Base-by-base conservation (phyloP, 1,140 invertebrate species). In the Tribolium castaneum region DNA sequence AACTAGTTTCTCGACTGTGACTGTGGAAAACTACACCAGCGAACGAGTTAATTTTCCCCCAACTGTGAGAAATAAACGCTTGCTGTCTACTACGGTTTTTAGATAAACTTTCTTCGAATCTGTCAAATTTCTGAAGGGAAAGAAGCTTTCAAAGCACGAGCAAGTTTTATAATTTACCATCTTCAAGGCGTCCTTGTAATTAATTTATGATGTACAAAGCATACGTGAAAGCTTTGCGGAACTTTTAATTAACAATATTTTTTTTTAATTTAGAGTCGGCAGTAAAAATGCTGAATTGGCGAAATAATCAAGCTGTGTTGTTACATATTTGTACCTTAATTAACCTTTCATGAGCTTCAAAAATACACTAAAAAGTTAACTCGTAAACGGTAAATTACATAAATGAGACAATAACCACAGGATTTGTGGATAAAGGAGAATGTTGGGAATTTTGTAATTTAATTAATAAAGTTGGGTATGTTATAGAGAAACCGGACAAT, bases 151-250 rank as follows among this genome's bases (percentile, higher is more conserved):
- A 66, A 66, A 30, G 59, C 13, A 66, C 39, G 9, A 30, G 59
- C 13, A 66, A 66, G 25, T 66, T 66, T 66, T 35, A 66, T 13
- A 14, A 35, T 22, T 66, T 35, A 35, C 0, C 14, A 35, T 66
- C 59, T 66, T 66, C 22, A 66, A 35, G 30, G 54, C 59, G 30
- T n/a, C 54, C 19, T n/a, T 34, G 19, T 66, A 66, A 66, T 66
- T 66, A 66, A 66, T 66, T 66, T 35, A 66, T 66, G 10, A 12
- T 66, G 12, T 66, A 35, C 59, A 66, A 66, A 66, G 30, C 30
- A 66, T 66, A 66, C 59, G 13, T 13, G 14, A 16, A 62, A 12
- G 14, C 59, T 35, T 66, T 39, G 6, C 14, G 30, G 4, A 66
- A 66, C 25, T 66, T 35, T 66, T 66, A 35, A 66, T 66, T 35